These are phyloP conservation scores for Pandemis cinnamomeana DNA, from an alignment of 2,888 invertebrate species.

Conservation along the genomic window DNA sequence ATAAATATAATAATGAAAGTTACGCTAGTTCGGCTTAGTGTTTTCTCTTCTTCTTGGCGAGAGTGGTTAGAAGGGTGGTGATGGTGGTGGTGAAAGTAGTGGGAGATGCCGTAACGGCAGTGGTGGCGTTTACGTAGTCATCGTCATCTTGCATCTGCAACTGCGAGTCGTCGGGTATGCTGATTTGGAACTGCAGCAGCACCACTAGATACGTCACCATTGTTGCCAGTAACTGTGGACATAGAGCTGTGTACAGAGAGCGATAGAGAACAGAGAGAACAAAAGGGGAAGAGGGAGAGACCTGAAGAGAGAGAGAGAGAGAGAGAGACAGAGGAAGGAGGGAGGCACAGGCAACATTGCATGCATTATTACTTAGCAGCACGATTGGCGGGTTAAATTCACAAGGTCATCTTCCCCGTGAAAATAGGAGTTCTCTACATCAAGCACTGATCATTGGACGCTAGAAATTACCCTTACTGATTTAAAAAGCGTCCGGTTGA, in stretches of 20 bases:
- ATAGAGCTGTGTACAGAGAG: conserved; percentile 12
- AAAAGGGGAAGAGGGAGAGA: no score
- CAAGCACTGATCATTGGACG: no score
- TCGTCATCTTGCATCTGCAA: conserved; percentile 49
- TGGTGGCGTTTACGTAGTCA: conserved; percentile 48
- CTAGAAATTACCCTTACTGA: conserved; percentile 78
- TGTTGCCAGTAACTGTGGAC: conserved; percentile 86
- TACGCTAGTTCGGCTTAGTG: conserved; percentile 46
- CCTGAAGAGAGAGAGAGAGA: no score
- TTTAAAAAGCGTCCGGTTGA: conserved; percentile 89
- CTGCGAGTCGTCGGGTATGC: conserved; percentile 86
- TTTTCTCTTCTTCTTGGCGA: conserved; percentile 72
- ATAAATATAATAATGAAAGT: no score
- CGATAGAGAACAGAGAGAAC: neutral
- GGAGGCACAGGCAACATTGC: no score
- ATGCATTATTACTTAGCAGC: no score
- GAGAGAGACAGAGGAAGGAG: no score
- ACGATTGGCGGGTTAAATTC: no score
- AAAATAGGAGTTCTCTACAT: no score
- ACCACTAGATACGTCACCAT: conserved; percentile 92
- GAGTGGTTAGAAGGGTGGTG: conserved; percentile 66
- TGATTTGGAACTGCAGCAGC: conserved; percentile 90
- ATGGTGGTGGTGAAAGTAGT: conserved; percentile 64
- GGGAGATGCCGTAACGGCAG: conserved; percentile 52
- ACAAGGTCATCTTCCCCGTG: no score